A percentile compares a stretch with the other conserved stretches of the same genome.
Evolutionary conservation across 2,797 vertebrate species (phyloP).

Genomic region (Ataeniobius toweri): DNA sequence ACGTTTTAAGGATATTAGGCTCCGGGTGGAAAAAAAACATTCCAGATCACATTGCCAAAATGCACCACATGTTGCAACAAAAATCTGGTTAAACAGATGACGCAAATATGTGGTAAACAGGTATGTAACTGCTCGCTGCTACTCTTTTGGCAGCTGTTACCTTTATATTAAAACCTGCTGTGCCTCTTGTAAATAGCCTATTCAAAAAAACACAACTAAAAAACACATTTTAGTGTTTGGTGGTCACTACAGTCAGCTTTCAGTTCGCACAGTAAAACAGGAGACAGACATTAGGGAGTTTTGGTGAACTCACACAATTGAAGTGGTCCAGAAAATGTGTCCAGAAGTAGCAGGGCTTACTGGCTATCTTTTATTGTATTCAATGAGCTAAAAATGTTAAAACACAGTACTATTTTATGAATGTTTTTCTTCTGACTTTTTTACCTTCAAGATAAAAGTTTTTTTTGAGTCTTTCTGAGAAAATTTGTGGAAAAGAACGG

Average conservation of each 20-base stretch:
- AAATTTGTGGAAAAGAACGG: background rate
- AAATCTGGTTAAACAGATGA: slow-evolving; percentile 3
- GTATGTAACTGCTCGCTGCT: background rate
- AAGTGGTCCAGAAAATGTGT: background rate
- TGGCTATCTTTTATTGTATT: background rate
- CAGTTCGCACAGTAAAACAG: background rate
- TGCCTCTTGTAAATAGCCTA: background rate
- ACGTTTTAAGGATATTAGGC: background rate
- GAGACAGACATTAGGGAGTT: background rate
- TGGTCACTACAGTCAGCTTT: background rate
- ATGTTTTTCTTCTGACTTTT: background rate
- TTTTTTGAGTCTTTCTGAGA: slow-evolving; percentile 17
- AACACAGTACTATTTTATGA: background rate
- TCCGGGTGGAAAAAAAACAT: background rate
- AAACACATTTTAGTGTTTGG: background rate
- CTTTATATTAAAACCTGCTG: background rate
- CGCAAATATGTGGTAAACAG: slow-evolving; percentile 8
- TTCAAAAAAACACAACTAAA: background rate
- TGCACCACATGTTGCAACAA: slow-evolving; percentile 1
- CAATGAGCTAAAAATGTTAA: background rate
- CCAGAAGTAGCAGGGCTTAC: background rate
- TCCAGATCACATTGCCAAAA: slow-evolving; percentile 4
- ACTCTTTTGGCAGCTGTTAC: background rate
- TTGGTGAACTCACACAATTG: background rate
- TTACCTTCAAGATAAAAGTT: background rate